phyloP scores from a whole-genome alignment of 35 echinoderm and acorn worm species.

The Hemicentrotus pulcherrimus region DNA sequence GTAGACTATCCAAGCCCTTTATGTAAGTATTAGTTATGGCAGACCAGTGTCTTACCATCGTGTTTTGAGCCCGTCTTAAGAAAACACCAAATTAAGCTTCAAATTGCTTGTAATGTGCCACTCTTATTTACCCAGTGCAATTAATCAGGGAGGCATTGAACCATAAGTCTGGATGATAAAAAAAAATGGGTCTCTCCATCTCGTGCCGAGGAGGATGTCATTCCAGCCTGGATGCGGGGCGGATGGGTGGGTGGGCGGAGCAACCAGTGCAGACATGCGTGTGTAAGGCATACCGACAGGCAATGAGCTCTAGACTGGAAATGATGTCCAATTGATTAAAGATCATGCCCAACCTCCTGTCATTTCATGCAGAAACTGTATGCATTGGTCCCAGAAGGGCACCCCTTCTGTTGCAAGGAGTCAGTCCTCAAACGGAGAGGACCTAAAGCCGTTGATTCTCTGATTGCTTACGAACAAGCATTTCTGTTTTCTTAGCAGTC shows the following conservation, averaged over 20 bases:
- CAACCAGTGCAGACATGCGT: not conserved
- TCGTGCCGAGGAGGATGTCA: not conserved
- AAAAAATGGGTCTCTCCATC: not conserved
- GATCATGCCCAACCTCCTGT: not conserved
- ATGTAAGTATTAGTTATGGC: not conserved
- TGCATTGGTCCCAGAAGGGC: not conserved
- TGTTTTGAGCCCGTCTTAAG: not conserved
- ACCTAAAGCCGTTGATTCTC: no score
- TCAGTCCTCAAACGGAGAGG: no score
- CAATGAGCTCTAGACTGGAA: slow-evolving; percentile 1
- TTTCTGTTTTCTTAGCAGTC: no score
- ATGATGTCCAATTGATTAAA: slow-evolving; percentile 13
- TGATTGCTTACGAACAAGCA: no score
- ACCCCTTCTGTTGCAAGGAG: not conserved
- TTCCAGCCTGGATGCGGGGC: not conserved
- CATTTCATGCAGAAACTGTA: not conserved
- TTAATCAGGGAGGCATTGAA: not conserved
- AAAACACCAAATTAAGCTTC: not conserved
- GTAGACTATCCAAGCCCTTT: no score
- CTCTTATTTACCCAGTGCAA: not conserved
- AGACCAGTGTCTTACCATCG: not conserved
- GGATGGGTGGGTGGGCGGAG: not conserved
- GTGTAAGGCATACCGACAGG: not conserved
- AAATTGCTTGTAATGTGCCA: slow-evolving; percentile 3
- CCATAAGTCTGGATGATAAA: not conserved